Conservation (phyloP, 2,888 invertebrate genomes). For the Netelia virgata region DNA sequence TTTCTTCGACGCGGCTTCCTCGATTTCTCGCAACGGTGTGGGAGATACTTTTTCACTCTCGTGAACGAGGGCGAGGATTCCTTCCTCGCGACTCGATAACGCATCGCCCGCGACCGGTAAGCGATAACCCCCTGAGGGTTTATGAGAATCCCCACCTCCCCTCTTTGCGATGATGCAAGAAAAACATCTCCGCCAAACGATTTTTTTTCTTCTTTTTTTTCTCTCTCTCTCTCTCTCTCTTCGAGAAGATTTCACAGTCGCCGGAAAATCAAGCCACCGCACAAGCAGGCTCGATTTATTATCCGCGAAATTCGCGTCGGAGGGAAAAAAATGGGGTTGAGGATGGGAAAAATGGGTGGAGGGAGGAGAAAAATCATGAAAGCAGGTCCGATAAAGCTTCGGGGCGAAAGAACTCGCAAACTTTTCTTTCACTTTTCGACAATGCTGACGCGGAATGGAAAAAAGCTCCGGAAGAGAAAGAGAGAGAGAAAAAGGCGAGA, state of each 20-base stretch:
- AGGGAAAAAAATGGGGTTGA: slow-evolving; percentile 6
- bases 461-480: not conserved
- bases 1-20: too few relatives aligned
- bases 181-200: slow-evolving; percentile 8
- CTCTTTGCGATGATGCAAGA: slow-evolving; percentile 1
- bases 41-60: not conserved
- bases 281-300: slow-evolving; percentile 44
- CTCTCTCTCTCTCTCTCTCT: not conserved
- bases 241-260: slow-evolving; percentile 11
- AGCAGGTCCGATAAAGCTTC: slow-evolving; percentile 11
- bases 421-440: slow-evolving; percentile 48
- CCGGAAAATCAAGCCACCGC: slow-evolving; percentile 16
- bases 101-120: slow-evolving; percentile 5
- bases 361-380: slow-evolving; percentile 24
- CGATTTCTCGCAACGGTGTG: too few relatives aligned
- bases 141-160: not conserved
- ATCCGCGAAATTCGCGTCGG: not conserved
- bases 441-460: slow-evolving; percentile 16
- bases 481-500: not conserved
- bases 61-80: not conserved
- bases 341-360: not conserved
- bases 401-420: not conserved
- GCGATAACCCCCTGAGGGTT: not conserved
- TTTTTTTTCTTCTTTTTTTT: not conserved
- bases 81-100: slow-evolving; percentile 32